Evolutionary conservation across 2,797 vertebrate species (phyloP).

Genomic region (Pangasius sanitwongsei): DNA sequence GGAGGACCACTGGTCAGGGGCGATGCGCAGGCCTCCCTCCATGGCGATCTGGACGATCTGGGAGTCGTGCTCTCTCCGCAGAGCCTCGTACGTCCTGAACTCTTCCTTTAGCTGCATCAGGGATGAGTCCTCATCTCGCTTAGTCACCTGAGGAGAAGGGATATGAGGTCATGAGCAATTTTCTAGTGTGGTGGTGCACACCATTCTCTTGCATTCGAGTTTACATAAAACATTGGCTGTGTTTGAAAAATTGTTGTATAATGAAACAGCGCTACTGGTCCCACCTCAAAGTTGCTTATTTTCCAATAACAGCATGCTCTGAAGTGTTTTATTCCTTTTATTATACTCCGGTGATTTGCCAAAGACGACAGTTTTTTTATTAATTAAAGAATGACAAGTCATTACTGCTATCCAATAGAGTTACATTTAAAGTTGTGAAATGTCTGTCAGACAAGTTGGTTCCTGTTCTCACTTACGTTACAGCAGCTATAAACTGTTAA

Average conservation of each 20-base stretch:
- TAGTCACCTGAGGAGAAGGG: conserved; percentile 84
- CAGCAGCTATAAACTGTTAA: background rate
- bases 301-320: background rate
- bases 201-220: background rate
- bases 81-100: conserved; percentile 94
- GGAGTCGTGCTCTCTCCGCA: conserved; percentile 94
- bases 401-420: too few relatives aligned
- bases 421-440: background rate
- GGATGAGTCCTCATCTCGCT: conserved; percentile 97
- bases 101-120: conserved; percentile 99
- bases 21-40: conserved; percentile 96
- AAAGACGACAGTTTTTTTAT: background rate
- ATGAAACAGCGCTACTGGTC: background rate
- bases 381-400: background rate
- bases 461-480: background rate
- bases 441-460: background rate
- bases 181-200: background rate
- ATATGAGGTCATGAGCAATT: background rate
- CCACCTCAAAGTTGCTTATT: background rate
- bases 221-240: background rate
- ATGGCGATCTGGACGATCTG: conserved; percentile 99
- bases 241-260: background rate
- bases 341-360: background rate
- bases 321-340: background rate
- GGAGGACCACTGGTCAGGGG: conserved; percentile 99